phyloP scores from a whole-genome alignment of 2,113 vertebrate genomes.

The Nettapus auritus region DNA sequence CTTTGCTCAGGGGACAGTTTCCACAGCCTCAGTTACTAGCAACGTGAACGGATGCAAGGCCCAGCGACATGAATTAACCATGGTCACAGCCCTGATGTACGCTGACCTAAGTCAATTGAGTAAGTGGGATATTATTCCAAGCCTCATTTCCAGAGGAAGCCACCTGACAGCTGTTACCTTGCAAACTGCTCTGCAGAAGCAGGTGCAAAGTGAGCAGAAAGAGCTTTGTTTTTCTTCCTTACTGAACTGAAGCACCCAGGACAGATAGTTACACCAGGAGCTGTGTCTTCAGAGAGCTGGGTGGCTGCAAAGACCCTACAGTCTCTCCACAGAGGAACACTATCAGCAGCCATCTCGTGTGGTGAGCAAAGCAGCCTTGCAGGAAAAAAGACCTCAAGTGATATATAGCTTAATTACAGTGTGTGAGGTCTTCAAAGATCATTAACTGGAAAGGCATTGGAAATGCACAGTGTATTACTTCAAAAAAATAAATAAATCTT shows the following conservation, averaged over 20 bases:
- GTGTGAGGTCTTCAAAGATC: neutral
- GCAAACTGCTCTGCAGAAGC: neutral
- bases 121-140: constrained; percentile 20
- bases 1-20: neutral
- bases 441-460: neutral
- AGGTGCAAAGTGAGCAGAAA: constrained; percentile 11
- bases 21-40: neutral
- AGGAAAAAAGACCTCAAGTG: neutral
- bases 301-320: neutral
- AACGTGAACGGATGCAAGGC: fast-evolving
- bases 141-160: constrained; percentile 25
- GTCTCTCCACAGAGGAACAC: neutral
- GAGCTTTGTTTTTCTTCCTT: neutral
- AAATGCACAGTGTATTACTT: neutral
- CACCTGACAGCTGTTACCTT: constrained; percentile 49
- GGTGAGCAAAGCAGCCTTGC: neutral
- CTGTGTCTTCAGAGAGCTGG: neutral
- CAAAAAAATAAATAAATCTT: neutral
- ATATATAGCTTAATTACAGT: neutral
- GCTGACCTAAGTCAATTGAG: constrained; percentile 13
- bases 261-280: neutral
- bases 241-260: neutral
- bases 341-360: neutral
- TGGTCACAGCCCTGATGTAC: neutral
- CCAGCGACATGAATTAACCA: neutral